A percentile compares a stretch with the other conserved stretches of the same genome.
Conservation (phyloP, 2,113 vertebrate species). For the Pipra filicauda region DNA sequence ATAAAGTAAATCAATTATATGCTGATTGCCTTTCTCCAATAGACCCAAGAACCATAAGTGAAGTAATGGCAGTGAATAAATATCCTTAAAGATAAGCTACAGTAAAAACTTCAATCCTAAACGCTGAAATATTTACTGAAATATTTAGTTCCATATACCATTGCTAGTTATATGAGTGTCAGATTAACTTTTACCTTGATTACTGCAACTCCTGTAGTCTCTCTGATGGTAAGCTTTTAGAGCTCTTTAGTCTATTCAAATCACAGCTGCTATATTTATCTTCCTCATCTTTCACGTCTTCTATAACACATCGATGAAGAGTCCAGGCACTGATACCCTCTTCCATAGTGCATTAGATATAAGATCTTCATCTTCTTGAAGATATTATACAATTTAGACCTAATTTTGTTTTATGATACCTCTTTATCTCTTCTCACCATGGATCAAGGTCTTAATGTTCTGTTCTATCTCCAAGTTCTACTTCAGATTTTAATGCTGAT, state of each 20-base stretch:
- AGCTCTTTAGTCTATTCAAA: background rate
- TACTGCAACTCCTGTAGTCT: background rate
- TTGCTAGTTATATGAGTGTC: background rate
- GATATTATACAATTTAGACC: background rate
- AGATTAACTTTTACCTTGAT: background rate
- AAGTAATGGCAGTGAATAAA: background rate
- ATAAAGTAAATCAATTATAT: background rate
- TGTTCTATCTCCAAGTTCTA: background rate
- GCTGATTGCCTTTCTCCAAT: background rate
- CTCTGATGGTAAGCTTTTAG: background rate
- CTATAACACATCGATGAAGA: background rate
- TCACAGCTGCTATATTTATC: background rate
- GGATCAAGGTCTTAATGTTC: background rate
- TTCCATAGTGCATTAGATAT: background rate
- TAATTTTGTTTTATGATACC: background rate
- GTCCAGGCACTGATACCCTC: background rate
- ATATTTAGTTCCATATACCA: background rate
- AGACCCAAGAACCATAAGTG: background rate
- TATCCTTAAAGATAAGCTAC: background rate
- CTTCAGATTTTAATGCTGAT: background rate
- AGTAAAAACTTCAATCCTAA: background rate
- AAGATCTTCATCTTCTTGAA: background rate
- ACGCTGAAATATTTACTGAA: background rate
- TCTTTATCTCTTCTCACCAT: background rate
- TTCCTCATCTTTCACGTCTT: background rate